Evolutionary conservation across 2,113 vertebrate genomes (phyloP).

Genomic region (Thamnophis sirtalis): DNA sequence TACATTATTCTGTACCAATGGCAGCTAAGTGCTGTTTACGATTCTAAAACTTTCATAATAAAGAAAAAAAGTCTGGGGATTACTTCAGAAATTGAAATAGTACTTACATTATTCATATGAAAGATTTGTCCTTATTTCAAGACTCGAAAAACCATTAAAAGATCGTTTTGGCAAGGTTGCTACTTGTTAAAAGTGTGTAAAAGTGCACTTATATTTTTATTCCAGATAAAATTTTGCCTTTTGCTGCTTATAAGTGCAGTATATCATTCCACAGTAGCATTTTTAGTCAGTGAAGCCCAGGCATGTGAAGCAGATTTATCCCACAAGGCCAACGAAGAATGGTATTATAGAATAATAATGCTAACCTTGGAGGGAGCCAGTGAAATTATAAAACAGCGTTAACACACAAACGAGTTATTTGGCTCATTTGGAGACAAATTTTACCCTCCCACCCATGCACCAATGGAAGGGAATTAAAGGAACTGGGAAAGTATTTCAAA

Average conservation of each 20-base stretch:
- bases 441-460: not conserved
- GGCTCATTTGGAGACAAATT: slow-evolving; percentile 31
- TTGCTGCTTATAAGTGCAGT: slow-evolving; percentile 31
- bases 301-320: slow-evolving; percentile 26
- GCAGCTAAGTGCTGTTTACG: slow-evolving; percentile 57
- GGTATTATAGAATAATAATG: slow-evolving; percentile 39
- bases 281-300: slow-evolving; percentile 33
- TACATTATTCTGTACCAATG: slow-evolving; percentile 45
- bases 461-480: not conserved
- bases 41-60: slow-evolving; percentile 56
- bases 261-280: slow-evolving; percentile 28
- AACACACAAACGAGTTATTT: slow-evolving; percentile 16
- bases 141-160: slow-evolving; percentile 40
- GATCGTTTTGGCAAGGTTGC: slow-evolving; percentile 42
- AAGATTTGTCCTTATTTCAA: slow-evolving; percentile 48
- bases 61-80: slow-evolving; percentile 49
- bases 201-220: slow-evolving; percentile 34
- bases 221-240: slow-evolving; percentile 35
- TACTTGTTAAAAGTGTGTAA: slow-evolving; percentile 44
- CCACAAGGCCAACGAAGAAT: slow-evolving; percentile 35
- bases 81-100: slow-evolving; percentile 50
- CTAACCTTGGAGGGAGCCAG: slow-evolving; percentile 24
- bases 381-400: slow-evolving; percentile 30
- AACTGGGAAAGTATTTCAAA: slow-evolving; percentile 23
- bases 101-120: slow-evolving; percentile 41